Conservation (phyloP, 2,797 vertebrate genomes). For the Phoeniculus purpureus region DNA sequence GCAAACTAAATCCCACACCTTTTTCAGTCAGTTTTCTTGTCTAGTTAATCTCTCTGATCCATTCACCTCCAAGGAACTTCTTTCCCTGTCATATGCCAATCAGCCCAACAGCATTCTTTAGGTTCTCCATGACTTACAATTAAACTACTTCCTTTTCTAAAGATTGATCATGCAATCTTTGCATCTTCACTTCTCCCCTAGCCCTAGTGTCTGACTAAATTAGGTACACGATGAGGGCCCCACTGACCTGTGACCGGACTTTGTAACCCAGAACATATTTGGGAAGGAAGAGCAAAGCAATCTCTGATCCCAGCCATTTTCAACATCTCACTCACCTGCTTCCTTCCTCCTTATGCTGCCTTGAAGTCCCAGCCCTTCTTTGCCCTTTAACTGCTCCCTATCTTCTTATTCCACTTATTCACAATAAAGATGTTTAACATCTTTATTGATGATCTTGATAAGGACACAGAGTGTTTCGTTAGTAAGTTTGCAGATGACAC, state of each 20-base stretch:
- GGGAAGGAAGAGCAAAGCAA: not conserved
- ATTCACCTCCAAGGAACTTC: not conserved
- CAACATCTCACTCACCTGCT: not conserved
- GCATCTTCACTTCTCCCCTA: not conserved
- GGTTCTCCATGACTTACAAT: not conserved
- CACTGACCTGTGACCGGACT: constrained; percentile 7
- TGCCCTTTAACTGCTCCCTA: not conserved
- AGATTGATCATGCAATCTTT: constrained; percentile 5
- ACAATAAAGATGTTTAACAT: too few relatives aligned
- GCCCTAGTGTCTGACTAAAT: not conserved
- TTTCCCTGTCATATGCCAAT: not conserved
- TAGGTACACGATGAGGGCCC: not conserved
- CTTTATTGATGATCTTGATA: too few relatives aligned
- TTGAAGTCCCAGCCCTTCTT: not conserved
- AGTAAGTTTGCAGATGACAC: too few relatives aligned
- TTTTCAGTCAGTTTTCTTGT: not conserved
- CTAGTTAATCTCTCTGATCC: not conserved
- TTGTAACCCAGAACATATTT: constrained; percentile 23
- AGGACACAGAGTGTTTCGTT: too few relatives aligned
- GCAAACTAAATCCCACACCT: not conserved
- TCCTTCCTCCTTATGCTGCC: not conserved
- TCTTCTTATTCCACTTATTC: not conserved
- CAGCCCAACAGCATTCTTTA: not conserved
- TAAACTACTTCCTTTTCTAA: not conserved
- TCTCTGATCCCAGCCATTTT: not conserved